phyloP scores from a whole-genome alignment of 1,140 invertebrate genomes.

The Lucilia sericata region DNA sequence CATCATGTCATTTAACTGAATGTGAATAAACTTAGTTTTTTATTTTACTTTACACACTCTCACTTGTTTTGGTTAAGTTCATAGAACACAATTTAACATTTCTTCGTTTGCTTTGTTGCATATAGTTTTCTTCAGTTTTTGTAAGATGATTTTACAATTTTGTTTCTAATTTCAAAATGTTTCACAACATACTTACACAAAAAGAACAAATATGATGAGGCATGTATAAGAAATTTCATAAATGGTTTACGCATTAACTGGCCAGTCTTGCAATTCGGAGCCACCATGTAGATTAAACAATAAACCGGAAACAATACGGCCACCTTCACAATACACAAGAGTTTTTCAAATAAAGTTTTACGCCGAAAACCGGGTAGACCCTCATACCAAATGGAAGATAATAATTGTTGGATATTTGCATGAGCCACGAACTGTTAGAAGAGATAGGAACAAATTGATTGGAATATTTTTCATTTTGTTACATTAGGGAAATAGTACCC shows the following conservation, averaged over 20 bases:
- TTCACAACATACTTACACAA: slow-evolving; percentile 81
- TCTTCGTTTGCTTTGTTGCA: no score
- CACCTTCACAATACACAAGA: slow-evolving; percentile 79
- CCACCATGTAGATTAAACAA: slow-evolving; percentile 84
- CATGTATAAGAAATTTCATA: slow-evolving; percentile 94
- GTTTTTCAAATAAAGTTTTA: slow-evolving; percentile 77
- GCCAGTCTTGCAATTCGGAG: slow-evolving; percentile 80
- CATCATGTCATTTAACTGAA: slow-evolving; percentile 39
- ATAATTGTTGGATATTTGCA: slow-evolving; percentile 91
- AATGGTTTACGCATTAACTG: slow-evolving; percentile 89
- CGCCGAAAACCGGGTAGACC: slow-evolving; percentile 87
- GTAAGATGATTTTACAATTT: not conserved
- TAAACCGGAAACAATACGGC: slow-evolving; percentile 88
- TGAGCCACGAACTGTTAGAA: slow-evolving; percentile 88
- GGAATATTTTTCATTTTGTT: slow-evolving; percentile 10
- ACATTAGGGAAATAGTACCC: not conserved
- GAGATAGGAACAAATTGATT: slow-evolving; percentile 47
- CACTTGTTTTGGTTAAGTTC: not conserved
- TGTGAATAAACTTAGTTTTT: not conserved
- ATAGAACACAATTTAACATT: not conserved
- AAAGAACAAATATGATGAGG: slow-evolving; percentile 92
- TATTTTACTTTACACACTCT: not conserved
- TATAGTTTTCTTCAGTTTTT: not conserved
- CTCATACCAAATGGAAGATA: slow-evolving; percentile 93
- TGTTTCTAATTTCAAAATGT: not conserved